Evolutionary conservation across 2,888 invertebrate species (phyloP).

Genomic region (Clunio marinus): DNA sequence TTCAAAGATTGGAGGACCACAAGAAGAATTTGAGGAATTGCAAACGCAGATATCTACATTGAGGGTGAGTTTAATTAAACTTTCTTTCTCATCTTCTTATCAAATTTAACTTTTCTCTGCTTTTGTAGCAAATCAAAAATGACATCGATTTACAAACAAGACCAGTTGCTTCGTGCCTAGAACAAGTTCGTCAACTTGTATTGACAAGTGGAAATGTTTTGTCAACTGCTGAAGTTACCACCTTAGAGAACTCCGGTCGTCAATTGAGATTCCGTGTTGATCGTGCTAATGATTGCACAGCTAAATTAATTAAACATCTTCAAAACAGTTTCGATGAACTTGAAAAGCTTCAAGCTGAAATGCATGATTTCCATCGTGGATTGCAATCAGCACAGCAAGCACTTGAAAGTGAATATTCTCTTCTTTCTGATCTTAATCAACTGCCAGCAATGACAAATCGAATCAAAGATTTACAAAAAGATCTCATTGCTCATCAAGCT

Average conservation of each 20-base stretch:
- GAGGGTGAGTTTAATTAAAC: constrained; percentile 57
- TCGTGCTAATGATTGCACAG: constrained; percentile 71
- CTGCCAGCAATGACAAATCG: constrained; percentile 68
- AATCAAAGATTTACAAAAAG: constrained; percentile 84
- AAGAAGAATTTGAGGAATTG: constrained; percentile 80
- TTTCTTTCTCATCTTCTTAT: too few species aligned
- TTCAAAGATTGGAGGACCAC: constrained; percentile 81
- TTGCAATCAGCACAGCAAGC: constrained; percentile 73
- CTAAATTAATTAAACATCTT: constrained; percentile 70
- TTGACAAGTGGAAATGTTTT: constrained; percentile 87
- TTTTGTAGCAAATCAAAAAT: constrained; percentile 74
- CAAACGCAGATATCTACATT: constrained; percentile 83
- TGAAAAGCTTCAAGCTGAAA: constrained; percentile 76
- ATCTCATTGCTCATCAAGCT: constrained; percentile 93
- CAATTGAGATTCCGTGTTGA: constrained; percentile 79
- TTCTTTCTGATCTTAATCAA: constrained; percentile 70
- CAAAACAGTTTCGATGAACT: constrained; percentile 80
- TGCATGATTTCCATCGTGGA: constrained; percentile 78
- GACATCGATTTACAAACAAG: constrained; percentile 82
- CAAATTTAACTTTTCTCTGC: not conserved
- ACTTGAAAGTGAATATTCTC: constrained; percentile 80
- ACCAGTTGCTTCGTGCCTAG: constrained; percentile 79
- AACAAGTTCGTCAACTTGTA: constrained; percentile 85
- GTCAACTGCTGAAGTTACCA: constrained; percentile 84
- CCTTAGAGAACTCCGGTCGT: constrained; percentile 80